A percentile compares a stretch with the other conserved stretches of the same genome.
phyloP scores from a whole-genome alignment of 2,888 invertebrate species.

The Thymelicus acteon region DNA sequence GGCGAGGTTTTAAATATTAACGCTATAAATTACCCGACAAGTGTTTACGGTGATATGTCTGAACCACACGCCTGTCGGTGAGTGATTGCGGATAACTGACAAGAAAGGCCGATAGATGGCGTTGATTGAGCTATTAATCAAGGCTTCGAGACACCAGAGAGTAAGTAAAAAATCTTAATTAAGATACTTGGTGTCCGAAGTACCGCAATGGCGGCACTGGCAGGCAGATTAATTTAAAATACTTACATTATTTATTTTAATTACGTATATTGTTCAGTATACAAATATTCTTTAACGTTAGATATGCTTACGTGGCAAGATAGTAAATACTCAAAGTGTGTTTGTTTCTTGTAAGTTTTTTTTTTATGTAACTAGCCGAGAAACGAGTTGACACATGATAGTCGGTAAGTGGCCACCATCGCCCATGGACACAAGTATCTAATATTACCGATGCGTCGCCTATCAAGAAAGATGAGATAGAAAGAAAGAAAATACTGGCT shows the following conservation, averaged over 20 bases:
- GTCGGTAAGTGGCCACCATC: too few relatives aligned
- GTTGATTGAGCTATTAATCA: slow-evolving; percentile 79
- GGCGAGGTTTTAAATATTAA: slow-evolving; percentile 70
- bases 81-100: slow-evolving; percentile 71
- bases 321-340: too few relatives aligned
- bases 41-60: slow-evolving; percentile 63
- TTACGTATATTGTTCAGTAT: too few relatives aligned
- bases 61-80: slow-evolving; percentile 60
- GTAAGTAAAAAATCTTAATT: slow-evolving; percentile 41
- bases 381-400: too few relatives aligned
- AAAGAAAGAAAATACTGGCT: neutral
- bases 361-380: too few relatives aligned
- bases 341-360: too few relatives aligned
- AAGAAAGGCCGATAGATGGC: slow-evolving; percentile 69
- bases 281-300: too few relatives aligned
- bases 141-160: slow-evolving; percentile 41
- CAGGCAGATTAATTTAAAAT: neutral
- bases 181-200: slow-evolving; percentile 25
- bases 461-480: neutral
- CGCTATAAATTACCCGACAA: slow-evolving; percentile 74
- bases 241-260: neutral
- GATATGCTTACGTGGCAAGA: too few relatives aligned
- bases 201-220: neutral
- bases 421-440: too few relatives aligned
- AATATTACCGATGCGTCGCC: too few relatives aligned